Conservation (phyloP, 2,888 invertebrate species). For the Lapara coniferarum region DNA sequence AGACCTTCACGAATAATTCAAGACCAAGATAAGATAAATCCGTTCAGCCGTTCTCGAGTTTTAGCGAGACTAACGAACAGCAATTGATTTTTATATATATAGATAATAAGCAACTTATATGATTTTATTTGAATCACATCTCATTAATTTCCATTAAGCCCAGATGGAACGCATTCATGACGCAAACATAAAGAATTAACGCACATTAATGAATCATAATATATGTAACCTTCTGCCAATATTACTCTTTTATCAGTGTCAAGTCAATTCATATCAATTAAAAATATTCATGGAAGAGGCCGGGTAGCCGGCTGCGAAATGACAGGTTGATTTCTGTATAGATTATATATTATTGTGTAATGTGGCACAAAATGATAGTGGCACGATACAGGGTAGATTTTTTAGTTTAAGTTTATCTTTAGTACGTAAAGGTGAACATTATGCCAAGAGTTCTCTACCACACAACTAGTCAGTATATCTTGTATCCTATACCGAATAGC, state of each 20-base stretch:
- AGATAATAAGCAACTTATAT: no score
- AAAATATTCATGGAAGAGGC: background rate
- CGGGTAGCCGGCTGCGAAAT: background rate
- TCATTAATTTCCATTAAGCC: background rate
- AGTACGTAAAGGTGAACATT: no score
- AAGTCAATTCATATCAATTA: conserved; percentile 1
- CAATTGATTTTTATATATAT: background rate
- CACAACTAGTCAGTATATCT: no score
- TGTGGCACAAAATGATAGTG: no score
- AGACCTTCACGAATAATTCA: no score
- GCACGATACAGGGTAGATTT: no score
- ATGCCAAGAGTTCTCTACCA: no score
- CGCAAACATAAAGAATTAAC: background rate
- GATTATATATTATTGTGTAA: background rate
- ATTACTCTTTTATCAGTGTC: background rate
- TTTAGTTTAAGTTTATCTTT: no score
- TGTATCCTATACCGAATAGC: no score
- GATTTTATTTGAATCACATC: background rate
- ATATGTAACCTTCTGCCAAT: background rate
- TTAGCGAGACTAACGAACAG: no score
- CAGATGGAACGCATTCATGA: background rate
- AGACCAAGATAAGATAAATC: no score
- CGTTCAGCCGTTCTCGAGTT: no score
- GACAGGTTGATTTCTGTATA: background rate
- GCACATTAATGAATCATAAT: background rate